These are phyloP conservation scores for Oplegnathus fasciatus DNA, from an alignment of 2,113 vertebrate species.

Conservation along the genomic window DNA sequence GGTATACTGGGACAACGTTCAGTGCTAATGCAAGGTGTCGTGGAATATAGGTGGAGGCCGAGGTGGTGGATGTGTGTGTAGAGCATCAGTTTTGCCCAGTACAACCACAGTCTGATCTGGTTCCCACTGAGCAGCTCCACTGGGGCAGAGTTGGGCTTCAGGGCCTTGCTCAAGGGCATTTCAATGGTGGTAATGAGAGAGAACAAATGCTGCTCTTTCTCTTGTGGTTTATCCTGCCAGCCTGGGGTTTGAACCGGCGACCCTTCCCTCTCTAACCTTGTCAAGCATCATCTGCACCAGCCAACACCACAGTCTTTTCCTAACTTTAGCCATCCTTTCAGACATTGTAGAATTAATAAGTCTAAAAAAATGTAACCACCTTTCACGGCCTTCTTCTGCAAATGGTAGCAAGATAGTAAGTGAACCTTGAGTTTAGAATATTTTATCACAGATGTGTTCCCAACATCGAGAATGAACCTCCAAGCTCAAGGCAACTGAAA, in stretches of 20 bases:
- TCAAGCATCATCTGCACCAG: neutral
- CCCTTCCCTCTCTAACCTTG: neutral
- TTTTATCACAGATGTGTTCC: neutral
- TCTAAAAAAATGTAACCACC: too few relatives aligned
- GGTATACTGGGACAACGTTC: neutral
- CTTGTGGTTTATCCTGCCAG: neutral
- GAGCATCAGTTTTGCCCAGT: neutral
- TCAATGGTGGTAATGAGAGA: neutral
- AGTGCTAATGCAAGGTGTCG: neutral
- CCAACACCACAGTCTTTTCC: neutral
- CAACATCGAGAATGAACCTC: constrained; percentile 6
- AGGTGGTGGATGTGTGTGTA: neutral
- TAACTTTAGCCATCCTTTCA: neutral
- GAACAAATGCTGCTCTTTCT: constrained; percentile 15
- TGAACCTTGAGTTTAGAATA: constrained; percentile 22
- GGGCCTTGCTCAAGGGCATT: constrained; percentile 8
- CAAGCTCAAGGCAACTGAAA: neutral
- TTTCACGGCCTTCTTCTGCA: neutral
- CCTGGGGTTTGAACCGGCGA: neutral
- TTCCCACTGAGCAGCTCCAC: neutral
- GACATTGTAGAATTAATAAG: neutral
- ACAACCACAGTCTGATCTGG: neutral
- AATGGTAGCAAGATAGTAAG: neutral
- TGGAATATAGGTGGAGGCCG: neutral
- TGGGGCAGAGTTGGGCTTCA: neutral